These are phyloP conservation scores for Macrostomum cliftonense DNA, from an alignment of 2,888 invertebrate species.

Conservation along the genomic window DNA sequence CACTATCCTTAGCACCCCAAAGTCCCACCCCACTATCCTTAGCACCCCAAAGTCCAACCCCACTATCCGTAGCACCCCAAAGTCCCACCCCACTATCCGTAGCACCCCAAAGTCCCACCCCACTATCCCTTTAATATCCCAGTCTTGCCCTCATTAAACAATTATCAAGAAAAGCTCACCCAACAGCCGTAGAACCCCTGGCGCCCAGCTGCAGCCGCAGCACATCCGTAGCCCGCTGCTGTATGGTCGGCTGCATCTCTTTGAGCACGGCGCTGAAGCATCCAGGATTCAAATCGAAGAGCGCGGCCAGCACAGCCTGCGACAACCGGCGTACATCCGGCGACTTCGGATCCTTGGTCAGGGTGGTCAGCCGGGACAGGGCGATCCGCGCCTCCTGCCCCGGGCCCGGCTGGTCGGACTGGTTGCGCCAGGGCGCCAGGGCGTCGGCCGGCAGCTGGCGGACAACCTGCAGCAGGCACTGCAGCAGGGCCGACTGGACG, in stretches of 20 bases:
- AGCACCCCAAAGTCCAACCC: too few species aligned
- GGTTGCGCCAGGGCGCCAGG: not conserved
- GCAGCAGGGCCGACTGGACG: not conserved
- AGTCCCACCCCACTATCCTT: too few species aligned
- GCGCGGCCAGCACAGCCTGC: constrained; percentile 52
- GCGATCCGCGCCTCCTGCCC: constrained; percentile 40
- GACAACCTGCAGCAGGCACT: not conserved
- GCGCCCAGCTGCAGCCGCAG: too few species aligned
- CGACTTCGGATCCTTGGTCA: constrained; percentile 53
- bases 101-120: too few species aligned
- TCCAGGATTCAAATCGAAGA: constrained; percentile 74
- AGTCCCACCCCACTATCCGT: too few species aligned
- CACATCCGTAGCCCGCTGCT: constrained; percentile 14
- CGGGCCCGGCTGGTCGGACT: not conserved
- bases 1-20: too few species aligned
- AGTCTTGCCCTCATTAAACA: too few species aligned
- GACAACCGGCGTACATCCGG: constrained; percentile 45
- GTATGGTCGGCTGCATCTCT: constrained; percentile 35
- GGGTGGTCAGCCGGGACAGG: constrained; percentile 51
- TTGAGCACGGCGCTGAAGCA: constrained; percentile 58
- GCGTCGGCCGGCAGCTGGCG: not conserved
- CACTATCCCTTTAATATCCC: too few species aligned
- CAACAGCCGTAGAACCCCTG: too few species aligned
- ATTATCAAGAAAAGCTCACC: too few species aligned
- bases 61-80: too few species aligned